These are phyloP conservation scores for Telmatochromis sp. DNA, from an alignment of 2,113 vertebrate genomes.

Conservation along the genomic window DNA sequence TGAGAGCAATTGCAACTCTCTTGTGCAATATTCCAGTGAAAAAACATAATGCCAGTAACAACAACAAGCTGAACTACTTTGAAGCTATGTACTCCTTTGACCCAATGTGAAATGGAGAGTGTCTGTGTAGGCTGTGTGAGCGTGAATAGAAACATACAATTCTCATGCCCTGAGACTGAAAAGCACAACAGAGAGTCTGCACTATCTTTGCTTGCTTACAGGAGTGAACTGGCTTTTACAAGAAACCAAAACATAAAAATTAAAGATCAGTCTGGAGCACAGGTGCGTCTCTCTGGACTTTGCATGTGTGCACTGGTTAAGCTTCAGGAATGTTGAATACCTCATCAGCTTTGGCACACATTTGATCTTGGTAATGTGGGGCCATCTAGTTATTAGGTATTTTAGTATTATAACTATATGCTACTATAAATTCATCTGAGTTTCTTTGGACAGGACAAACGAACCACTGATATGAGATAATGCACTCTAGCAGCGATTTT, in stretches of 20 bases:
- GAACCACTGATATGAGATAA: background rate
- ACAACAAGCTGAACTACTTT: conserved; percentile 5
- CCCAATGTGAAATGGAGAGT: background rate
- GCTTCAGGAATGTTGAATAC: background rate
- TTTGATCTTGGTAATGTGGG: background rate
- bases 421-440: background rate
- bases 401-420: background rate
- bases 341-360: background rate
- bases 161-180: background rate
- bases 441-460: background rate
- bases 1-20: background rate
- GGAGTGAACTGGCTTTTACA: background rate
- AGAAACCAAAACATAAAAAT: background rate
- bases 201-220: background rate
- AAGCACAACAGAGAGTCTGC: background rate
- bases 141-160: background rate
- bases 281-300: background rate
- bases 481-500: background rate
- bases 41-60: background rate
- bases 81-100: background rate
- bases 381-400: background rate
- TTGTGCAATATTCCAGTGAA: background rate
- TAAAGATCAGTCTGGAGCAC: background rate
- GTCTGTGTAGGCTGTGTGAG: background rate
- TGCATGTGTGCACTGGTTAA: background rate